Percentiles rank a stretch among this genome's conserved stretches.
phyloP scores from a whole-genome alignment of 1,140 invertebrate genomes.

The Apis dorsata region DNA sequence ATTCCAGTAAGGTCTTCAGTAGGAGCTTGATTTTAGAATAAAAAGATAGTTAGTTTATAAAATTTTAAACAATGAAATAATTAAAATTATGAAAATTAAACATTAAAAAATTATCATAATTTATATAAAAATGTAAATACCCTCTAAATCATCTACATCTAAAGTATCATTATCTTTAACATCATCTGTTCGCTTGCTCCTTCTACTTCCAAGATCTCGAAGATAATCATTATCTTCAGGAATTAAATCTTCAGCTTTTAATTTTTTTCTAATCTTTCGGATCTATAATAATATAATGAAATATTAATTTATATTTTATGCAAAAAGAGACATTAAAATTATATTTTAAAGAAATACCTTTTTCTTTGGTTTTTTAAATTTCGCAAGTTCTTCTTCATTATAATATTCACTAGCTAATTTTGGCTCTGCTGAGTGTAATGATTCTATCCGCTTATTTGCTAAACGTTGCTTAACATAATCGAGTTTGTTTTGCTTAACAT shows the following conservation, averaged over 20 bases:
- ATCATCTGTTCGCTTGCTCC: slow-evolving; percentile 74
- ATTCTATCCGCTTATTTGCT: slow-evolving; percentile 87
- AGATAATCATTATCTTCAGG: slow-evolving; percentile 77
- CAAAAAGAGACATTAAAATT: neutral
- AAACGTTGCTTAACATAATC: slow-evolving; percentile 82
- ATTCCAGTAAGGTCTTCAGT: slow-evolving; percentile 82
- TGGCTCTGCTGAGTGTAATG: slow-evolving; percentile 84
- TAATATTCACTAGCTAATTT: slow-evolving; percentile 94
- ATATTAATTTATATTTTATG: neutral
- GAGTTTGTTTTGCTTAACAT: slow-evolving; percentile 77
- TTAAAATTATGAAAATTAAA: neutral
- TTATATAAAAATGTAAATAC: slow-evolving; percentile 66
- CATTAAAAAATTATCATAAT: neutral
- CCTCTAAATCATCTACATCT: slow-evolving; percentile 81
- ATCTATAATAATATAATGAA: slow-evolving; percentile 55
- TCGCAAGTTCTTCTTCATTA: slow-evolving; percentile 88
- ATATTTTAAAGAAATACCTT: slow-evolving; percentile 82
- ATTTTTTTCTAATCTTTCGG: slow-evolving; percentile 78
- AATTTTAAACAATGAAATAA: slow-evolving; percentile 19
- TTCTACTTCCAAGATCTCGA: slow-evolving; percentile 80
- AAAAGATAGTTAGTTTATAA: neutral
- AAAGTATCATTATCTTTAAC: slow-evolving; percentile 74
- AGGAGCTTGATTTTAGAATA: slow-evolving; percentile 75
- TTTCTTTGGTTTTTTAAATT: slow-evolving; percentile 97
- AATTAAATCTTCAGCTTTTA: slow-evolving; percentile 83